These are phyloP conservation scores for Eidolon dupreanum DNA, from an alignment of 2,797 vertebrate genomes.

Conservation along the genomic window DNA sequence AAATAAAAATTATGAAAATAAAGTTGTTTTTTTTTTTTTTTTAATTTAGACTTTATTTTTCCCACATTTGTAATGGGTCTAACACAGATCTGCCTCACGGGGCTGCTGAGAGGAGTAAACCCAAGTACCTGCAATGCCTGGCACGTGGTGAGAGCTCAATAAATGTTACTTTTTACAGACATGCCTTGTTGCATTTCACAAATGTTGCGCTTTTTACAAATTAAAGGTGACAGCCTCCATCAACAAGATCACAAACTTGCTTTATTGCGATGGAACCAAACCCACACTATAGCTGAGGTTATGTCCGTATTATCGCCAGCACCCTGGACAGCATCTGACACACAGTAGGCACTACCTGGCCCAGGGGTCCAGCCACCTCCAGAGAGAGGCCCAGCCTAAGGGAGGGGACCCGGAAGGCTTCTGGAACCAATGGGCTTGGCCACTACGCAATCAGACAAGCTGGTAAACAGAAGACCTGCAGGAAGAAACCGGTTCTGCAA, in stretches of 20 bases:
- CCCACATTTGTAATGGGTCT: background rate
- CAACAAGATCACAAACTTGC: background rate
- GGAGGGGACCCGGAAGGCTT: background rate
- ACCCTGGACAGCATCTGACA: constrained; percentile 33
- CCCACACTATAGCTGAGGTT: background rate
- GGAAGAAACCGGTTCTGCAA: constrained; percentile 67
- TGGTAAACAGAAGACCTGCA: constrained; percentile 49
- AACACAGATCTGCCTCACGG: background rate
- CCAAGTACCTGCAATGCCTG: background rate
- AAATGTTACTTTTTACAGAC: background rate
- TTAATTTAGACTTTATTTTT: background rate
- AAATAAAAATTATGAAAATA: background rate
- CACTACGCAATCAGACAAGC: background rate
- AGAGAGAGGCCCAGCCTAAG: background rate
- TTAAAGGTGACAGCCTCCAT: background rate
- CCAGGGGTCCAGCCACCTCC: background rate
- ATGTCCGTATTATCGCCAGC: background rate
- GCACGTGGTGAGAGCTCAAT: background rate
- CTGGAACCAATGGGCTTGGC: constrained; percentile 14
- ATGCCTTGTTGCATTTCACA: background rate
- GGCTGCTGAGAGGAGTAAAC: background rate
- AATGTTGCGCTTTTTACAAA: background rate
- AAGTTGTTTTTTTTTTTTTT: background rate
- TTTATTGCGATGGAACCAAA: background rate
- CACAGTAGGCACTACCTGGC: constrained; percentile 7